phyloP scores from a whole-genome alignment of 2,113 vertebrate species.

The Ammodramus savannarum region DNA sequence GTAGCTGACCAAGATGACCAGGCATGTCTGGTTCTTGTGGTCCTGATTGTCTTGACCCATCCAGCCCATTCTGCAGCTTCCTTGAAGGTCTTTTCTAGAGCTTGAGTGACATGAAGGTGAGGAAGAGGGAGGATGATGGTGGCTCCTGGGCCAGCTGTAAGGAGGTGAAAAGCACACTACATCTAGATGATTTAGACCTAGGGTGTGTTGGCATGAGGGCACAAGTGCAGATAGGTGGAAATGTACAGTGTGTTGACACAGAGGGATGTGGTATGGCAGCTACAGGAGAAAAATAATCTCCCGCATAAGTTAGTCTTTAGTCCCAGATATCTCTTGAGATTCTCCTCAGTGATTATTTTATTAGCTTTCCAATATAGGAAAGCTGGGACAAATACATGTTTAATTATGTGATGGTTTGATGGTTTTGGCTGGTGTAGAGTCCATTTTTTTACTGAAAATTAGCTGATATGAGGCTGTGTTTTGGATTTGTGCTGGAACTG shows the following conservation, averaged over 20 bases:
- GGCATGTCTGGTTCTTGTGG: not conserved
- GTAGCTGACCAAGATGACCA: not conserved
- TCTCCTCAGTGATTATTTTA: not conserved
- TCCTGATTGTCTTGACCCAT: not conserved
- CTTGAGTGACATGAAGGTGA: not conserved
- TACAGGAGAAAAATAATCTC: not conserved
- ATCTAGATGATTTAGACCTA: not conserved
- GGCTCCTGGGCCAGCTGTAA: not conserved
- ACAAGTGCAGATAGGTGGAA: not conserved
- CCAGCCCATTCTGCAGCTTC: not conserved
- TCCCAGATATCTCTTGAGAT: not conserved
- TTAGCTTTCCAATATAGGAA: not conserved
- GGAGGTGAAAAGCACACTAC: not conserved
- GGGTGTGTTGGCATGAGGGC: not conserved
- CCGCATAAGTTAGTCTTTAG: not conserved
- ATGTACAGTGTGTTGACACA: not conserved
- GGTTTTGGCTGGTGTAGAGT: not conserved
- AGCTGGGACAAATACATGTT: not conserved
- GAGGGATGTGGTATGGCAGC: not conserved
- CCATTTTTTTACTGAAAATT: not conserved
- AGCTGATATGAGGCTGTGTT: not conserved
- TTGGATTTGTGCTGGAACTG: not conserved
- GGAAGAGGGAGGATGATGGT: accelerated
- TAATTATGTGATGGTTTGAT: not conserved
- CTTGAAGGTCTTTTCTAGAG: not conserved